These are phyloP conservation scores for Calameuta filiformis DNA, from an alignment of 2,888 invertebrate species.

Conservation along the genomic window DNA sequence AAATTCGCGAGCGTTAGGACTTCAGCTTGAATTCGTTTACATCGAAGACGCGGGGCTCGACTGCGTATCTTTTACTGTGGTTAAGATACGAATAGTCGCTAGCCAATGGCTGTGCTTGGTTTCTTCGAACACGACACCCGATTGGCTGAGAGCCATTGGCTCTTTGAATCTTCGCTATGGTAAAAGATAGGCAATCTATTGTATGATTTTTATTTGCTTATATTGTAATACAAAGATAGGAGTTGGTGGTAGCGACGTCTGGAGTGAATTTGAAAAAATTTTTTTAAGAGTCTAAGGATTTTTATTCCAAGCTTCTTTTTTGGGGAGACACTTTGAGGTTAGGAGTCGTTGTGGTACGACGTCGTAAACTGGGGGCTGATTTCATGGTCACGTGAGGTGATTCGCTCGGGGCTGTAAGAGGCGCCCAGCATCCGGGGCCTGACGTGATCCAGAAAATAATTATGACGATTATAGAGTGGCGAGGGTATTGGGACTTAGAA, in stretches of 20 bases:
- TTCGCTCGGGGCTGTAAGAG: background rate
- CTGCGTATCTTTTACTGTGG: background rate
- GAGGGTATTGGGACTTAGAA: background rate
- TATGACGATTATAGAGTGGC: conserved; percentile 1
- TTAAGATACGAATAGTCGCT: background rate
- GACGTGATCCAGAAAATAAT: conserved; percentile 7
- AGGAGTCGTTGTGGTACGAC: background rate
- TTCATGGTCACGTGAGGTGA: background rate
- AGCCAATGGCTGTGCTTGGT: background rate
- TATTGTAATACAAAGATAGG: background rate
- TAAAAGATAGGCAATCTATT: background rate
- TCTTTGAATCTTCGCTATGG: background rate
- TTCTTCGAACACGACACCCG: background rate
- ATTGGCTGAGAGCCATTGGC: background rate
- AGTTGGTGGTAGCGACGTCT: background rate
- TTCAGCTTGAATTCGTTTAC: background rate
- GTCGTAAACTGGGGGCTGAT: background rate
- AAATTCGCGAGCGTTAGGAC: background rate
- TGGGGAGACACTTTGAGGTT: background rate
- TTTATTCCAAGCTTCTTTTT: background rate
- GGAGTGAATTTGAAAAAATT: background rate
- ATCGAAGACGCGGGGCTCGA: background rate
- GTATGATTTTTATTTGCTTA: background rate
- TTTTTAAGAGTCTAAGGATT: background rate
- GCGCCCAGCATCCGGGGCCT: background rate